These are phyloP conservation scores for Hetaerina americana DNA, from an alignment of 1,140 invertebrate species.

Conservation along the genomic window DNA sequence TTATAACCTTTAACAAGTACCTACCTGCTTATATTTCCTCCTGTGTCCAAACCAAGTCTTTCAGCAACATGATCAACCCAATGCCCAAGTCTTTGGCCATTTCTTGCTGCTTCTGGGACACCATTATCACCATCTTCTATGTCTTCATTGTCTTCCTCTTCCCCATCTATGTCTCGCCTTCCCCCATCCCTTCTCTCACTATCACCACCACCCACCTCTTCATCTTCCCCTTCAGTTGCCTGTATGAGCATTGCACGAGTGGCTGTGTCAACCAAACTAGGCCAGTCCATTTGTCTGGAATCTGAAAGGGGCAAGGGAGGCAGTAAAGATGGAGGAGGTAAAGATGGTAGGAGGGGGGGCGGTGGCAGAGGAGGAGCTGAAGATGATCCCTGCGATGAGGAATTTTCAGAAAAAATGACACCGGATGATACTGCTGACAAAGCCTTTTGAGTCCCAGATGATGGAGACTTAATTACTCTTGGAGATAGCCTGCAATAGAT, in stretches of 20 bases:
- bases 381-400: background rate
- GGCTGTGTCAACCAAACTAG: conserved; percentile 60
- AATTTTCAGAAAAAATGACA: background rate
- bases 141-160: conserved; percentile 5
- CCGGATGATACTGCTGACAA: background rate
- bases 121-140: background rate
- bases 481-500: conserved; percentile 30
- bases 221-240: conserved; percentile 28
- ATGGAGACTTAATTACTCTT: conserved; percentile 30
- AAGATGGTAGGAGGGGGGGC: background rate
- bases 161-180: conserved; percentile 27
- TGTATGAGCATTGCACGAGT: conserved; percentile 52
- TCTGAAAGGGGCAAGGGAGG: conserved; percentile 38
- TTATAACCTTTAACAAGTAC: background rate
- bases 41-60: conserved; percentile 23
- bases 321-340: background rate
- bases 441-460: conserved; percentile 15
- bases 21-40: background rate
- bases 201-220: conserved; percentile 30
- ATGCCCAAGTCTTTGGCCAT: conserved; percentile 16
- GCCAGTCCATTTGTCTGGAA: conserved; percentile 54
- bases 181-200: conserved; percentile 9
- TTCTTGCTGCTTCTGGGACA: conserved; percentile 12
- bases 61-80: conserved; percentile 28
- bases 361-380: background rate